Evolutionary conservation across 2,888 invertebrate genomes (phyloP).

Genomic region (Lasiommata megera): DNA sequence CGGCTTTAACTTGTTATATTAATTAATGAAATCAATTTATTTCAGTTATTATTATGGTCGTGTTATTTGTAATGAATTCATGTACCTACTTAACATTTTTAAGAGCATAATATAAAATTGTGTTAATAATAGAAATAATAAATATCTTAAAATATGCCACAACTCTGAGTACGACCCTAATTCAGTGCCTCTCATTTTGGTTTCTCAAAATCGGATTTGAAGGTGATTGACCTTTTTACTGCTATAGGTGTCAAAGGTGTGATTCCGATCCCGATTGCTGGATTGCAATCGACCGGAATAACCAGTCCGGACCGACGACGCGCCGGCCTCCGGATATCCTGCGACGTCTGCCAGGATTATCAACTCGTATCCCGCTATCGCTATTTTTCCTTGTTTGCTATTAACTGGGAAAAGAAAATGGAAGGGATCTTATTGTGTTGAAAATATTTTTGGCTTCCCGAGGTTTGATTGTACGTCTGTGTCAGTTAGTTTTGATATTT

Average conservation of each 20-base stretch:
- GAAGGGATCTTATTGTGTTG: slow-evolving; percentile 12
- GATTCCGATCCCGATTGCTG: slow-evolving; percentile 39
- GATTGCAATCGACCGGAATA: slow-evolving; percentile 34
- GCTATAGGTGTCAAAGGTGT: slow-evolving; percentile 28
- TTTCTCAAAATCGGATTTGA: not conserved
- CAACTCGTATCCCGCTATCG: slow-evolving; percentile 54
- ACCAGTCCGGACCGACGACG: slow-evolving; percentile 50
- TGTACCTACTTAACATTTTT: too few species aligned
- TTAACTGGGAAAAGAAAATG: slow-evolving; percentile 38
- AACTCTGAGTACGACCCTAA: not conserved
- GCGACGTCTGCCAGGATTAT: slow-evolving; percentile 66
- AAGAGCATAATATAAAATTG: too few species aligned
- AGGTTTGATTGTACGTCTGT: slow-evolving; percentile 14
- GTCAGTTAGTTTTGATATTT: not conserved
- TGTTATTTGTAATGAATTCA: too few species aligned
- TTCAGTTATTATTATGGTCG: too few species aligned
- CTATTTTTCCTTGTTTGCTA: slow-evolving; percentile 54
- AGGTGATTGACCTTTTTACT: not conserved
- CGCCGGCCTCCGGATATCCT: slow-evolving; percentile 54
- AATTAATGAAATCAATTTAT: too few species aligned
- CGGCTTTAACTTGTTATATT: too few species aligned
- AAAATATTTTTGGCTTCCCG: slow-evolving; percentile 15
- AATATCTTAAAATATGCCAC: too few species aligned
- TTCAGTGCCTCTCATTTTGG: not conserved
- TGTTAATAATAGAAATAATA: too few species aligned